Percentiles rank a stretch among this genome's conserved stretches.
Evolutionary conservation across 2,888 invertebrate genomes (phyloP).

Genomic region (Drosophila melanosoma): DNA sequence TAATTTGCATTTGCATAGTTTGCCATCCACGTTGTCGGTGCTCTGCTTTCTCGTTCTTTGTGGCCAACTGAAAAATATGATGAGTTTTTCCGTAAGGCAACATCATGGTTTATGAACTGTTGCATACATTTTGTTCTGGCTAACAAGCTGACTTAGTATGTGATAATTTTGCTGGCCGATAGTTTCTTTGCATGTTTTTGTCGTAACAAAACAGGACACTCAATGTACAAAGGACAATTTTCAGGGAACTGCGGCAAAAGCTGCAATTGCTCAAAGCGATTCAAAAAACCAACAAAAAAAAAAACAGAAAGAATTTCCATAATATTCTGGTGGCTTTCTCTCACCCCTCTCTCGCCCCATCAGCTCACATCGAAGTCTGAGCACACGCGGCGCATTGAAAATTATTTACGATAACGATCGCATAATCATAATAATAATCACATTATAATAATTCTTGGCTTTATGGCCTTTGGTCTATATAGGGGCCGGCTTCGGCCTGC

Average conservation of each 20-base stretch:
- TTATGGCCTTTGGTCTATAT: slow-evolving; percentile 64
- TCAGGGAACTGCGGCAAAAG: slow-evolving; percentile 48
- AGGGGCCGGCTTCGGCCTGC: slow-evolving; percentile 14
- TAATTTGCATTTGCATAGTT: slow-evolving; percentile 78
- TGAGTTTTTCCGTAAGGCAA: slow-evolving; percentile 44
- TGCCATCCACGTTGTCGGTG: slow-evolving; percentile 28
- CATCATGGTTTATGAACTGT: slow-evolving; percentile 74
- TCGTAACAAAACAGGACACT: slow-evolving; percentile 30
- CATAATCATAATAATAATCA: slow-evolving; percentile 82
- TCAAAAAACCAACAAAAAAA: slow-evolving; percentile 21
- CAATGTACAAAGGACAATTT: slow-evolving; percentile 27
- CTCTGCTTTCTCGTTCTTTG: slow-evolving; percentile 41
- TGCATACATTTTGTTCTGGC: slow-evolving; percentile 66
- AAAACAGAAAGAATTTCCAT: slow-evolving; percentile 58
- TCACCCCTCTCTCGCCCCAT: not conserved
- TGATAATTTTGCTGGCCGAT: slow-evolving; percentile 76
- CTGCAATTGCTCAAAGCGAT: slow-evolving; percentile 55
- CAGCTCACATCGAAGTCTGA: slow-evolving; percentile 60
- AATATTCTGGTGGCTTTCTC: slow-evolving; percentile 39
- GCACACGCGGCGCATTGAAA: slow-evolving; percentile 77
- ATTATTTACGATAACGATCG: slow-evolving; percentile 82
- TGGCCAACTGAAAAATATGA: slow-evolving; percentile 66
- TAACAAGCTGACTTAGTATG: slow-evolving; percentile 80
- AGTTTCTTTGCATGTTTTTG: slow-evolving; percentile 77
- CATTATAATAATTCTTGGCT: slow-evolving; percentile 81